Base-by-base conservation (phyloP, 2,888 invertebrate genomes). In the Ernsta delagoae region DNA sequence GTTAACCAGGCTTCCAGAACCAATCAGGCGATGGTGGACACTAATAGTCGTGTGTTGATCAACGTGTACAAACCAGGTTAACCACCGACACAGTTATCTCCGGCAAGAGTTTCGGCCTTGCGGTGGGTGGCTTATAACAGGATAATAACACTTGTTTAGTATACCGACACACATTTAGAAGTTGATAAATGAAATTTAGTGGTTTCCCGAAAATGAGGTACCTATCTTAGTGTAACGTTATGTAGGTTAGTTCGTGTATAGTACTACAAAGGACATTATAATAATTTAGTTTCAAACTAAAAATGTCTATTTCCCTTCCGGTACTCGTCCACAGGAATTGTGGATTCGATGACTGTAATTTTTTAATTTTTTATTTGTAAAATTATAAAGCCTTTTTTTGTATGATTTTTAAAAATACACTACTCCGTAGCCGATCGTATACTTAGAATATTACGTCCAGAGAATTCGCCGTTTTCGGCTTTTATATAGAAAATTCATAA, bases 1-100 rank as follows among this genome's bases (percentile, higher is more conserved):
- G 24, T 24, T 24, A 3, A 82, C 78, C 75, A 81, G 78, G 80
- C 72, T 79, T 79, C 82, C 85, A 89, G 81, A 81, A 82, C 81
- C 83, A 80, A 75, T 75, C 82, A 79, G 74, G 77, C 76, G 74
- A 67, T 77, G 71, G 75, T 76, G 83, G 77, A 84, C 80, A 80
- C 81, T 84, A 86, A 82, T 80, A 80, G 73, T 79, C 76, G 79
- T 81, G 82, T 81, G 72, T 71, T 81, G 81, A 79, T 79, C 77
- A 83, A 85, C 78, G 81, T 83, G 82, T 93, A 93, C 93, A 88
- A 92, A 93, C 93, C 93, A 93, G 91, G 82, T 92, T 92, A 81
- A 93, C 93, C 86, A 93, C 93, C 81, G 93, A 93, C 87, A 93
- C 93, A 86, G 93, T 93, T 74, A 93, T 92, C 83, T 86, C 93